These are phyloP conservation scores for Sipha maydis DNA, from an alignment of 2,888 invertebrate genomes.

Conservation along the genomic window DNA sequence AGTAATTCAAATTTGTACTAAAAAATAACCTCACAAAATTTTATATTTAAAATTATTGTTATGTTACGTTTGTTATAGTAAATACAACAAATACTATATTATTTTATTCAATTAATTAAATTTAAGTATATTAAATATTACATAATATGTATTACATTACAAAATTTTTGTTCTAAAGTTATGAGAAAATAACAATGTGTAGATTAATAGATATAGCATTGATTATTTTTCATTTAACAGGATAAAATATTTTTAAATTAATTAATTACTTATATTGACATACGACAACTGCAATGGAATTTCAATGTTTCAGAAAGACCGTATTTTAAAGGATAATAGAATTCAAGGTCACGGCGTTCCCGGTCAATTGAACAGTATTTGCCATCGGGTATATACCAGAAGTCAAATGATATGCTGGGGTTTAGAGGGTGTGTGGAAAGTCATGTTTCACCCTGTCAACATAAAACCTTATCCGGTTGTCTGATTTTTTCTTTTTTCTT, in stretches of 20 bases:
- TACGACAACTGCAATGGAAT: not conserved
- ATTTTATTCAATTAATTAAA: too few species aligned
- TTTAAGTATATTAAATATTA: not conserved
- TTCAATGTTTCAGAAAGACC: not conserved
- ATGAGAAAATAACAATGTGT: too few species aligned
- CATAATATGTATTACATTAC: not conserved
- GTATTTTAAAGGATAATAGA: not conserved
- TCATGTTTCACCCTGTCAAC: conserved; percentile 58
- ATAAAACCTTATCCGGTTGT: conserved; percentile 58
- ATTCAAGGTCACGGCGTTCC: not conserved
- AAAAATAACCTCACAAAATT: too few species aligned
- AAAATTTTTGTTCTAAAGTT: too few species aligned
- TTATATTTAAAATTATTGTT: not conserved
- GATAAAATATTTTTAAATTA: too few species aligned
- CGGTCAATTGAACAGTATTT: not conserved
- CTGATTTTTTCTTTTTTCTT: conserved; percentile 32
- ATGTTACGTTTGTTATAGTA: not conserved
- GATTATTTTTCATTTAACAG: too few species aligned
- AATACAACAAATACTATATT: too few species aligned
- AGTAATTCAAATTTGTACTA: too few species aligned
- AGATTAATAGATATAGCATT: too few species aligned
- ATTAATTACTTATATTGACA: not conserved
- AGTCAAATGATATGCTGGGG: conserved; percentile 30
- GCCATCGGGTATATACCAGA: not conserved
- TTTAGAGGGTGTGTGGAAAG: conserved; percentile 52